Conservation (phyloP, 2,113 vertebrate species). For the Microcebus jonahi region DNA sequence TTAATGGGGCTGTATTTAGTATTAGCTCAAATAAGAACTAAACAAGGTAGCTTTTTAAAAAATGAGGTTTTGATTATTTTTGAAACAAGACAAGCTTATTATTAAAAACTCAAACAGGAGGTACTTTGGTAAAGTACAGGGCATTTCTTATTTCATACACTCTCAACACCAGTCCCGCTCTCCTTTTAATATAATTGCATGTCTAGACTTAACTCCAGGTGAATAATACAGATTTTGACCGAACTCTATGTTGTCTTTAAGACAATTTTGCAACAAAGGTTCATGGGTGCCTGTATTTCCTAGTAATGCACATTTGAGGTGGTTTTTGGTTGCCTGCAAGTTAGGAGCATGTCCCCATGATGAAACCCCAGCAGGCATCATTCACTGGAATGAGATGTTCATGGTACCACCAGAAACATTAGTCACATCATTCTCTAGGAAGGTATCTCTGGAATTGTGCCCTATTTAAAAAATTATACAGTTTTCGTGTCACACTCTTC, state of each 20-base stretch:
- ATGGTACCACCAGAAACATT: background rate
- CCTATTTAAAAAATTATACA: accelerated
- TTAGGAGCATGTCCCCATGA: background rate
- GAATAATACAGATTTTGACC: background rate
- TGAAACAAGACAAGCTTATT: background rate
- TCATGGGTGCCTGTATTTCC: background rate
- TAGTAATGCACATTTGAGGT: background rate
- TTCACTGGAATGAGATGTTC: accelerated
- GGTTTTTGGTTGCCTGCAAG: background rate
- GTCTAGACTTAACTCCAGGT: background rate
- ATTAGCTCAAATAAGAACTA: background rate
- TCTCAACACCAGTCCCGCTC: background rate
- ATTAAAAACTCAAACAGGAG: background rate
- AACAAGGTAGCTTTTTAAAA: background rate
- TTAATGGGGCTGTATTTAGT: background rate
- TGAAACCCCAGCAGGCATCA: accelerated
- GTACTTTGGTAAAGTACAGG: background rate
- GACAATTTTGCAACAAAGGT: background rate
- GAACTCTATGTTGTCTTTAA: background rate
- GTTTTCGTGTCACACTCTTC: background rate
- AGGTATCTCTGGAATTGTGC: no score
- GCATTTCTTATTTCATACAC: background rate
- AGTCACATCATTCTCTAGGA: background rate
- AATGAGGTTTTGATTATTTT: background rate
- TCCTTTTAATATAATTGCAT: background rate